phyloP scores from a whole-genome alignment of 2,888 invertebrate species.

The Ichneumon xanthorius region DNA sequence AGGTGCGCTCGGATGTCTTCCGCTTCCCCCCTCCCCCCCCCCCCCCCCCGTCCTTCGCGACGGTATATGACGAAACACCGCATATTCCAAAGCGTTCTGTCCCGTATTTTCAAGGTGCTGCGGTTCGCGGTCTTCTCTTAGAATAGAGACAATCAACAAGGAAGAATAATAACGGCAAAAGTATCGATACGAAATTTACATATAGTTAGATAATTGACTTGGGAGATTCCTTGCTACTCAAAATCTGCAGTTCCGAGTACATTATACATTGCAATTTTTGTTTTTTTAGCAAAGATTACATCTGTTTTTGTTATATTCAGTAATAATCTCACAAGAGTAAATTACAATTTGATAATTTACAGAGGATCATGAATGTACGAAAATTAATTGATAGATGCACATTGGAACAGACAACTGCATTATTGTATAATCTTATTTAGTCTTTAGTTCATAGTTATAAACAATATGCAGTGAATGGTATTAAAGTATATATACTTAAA shows the following conservation, averaged over 20 bases:
- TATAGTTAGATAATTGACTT: background rate
- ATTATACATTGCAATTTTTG: background rate
- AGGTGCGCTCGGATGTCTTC: slow-evolving; percentile 2
- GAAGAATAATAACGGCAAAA: background rate
- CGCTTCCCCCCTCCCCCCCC: background rate
- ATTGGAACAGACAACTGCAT: background rate
- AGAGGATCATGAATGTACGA: slow-evolving; percentile 28
- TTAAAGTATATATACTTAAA: slow-evolving; percentile 69
- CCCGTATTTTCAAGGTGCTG: background rate
- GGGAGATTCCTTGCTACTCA: background rate
- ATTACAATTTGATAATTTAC: slow-evolving; percentile 34
- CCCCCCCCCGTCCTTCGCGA: background rate
- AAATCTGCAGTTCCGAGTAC: too few relatives aligned
- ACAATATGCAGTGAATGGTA: slow-evolving; percentile 69
- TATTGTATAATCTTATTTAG: slow-evolving; percentile 48
- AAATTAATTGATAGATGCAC: slow-evolving; percentile 7
- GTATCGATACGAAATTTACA: background rate
- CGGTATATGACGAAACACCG: slow-evolving; percentile 3
- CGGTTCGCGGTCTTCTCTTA: background rate
- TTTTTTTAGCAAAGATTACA: slow-evolving; percentile 3
- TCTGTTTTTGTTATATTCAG: background rate
- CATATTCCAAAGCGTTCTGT: background rate
- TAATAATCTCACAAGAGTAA: background rate
- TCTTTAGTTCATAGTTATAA: slow-evolving; percentile 75
- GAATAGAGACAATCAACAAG: background rate